Base-by-base conservation (phyloP, 2,888 invertebrate species). In the Volucella inflata region DNA sequence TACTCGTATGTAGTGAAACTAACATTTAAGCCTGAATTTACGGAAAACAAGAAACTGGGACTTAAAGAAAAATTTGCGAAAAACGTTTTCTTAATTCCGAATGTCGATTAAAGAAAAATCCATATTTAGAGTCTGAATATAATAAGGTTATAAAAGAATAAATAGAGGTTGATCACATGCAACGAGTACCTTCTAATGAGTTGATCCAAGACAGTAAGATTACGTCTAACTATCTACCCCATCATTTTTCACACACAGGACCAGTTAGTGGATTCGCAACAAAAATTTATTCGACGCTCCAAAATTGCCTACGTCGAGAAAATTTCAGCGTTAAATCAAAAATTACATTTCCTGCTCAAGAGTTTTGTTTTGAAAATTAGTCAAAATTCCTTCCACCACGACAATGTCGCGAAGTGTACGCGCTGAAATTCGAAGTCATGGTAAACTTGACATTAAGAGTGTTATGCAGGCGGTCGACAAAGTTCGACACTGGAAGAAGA, bases 401-500 rank as follows among this genome's bases (percentile, higher is more conserved):
- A n/a, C 93, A 93, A 98, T 98, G 97, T 98, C 98, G 89, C 96
- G 99, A 90, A 98, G 99, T 88, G 97, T 98, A 89, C 95, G 99
- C 90, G 99, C 99, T 42, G 99, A 99, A 94, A 99, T 99, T 55
- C 95, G 99, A 90, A 99, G 98, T 93, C 95, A 99, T 90, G 99
- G 99, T 71, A 99, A 99, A 94, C 99, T 99, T 96, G 99, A 99
- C 92, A 98, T 99, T 91, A 99, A 99, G 94, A 95, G 98, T 91
- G 98, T 98, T 90, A 99, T 99, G 97, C 98, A 98, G 94, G 98
- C 98, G 90, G 98, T 99, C 90, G 99, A 99, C 93, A 98, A 98
- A 95, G 99, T 99, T 92, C 95, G 99, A 92, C 98, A 98, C 94
- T 99, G 98, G 99, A 99, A 99, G 92, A 99, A 99, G 92, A 98